A percentile compares a stretch with the other conserved stretches of the same genome.
Evolutionary conservation across 2,797 vertebrate genomes (phyloP).

Genomic region (Austrolebias charrua): DNA sequence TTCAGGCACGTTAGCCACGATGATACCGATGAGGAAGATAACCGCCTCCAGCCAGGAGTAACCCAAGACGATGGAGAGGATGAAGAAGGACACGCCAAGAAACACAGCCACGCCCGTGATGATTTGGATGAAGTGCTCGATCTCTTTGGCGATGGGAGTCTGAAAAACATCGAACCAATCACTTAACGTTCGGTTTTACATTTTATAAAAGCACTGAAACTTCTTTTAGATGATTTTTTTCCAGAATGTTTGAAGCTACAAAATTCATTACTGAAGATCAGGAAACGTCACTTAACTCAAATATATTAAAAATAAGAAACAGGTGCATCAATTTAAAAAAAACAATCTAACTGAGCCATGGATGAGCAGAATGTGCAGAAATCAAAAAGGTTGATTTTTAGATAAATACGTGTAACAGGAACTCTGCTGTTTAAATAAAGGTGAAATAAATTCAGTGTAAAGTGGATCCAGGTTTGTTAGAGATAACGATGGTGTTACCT

Average conservation of each 20-base stretch:
- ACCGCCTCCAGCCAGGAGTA: constrained; percentile 91
- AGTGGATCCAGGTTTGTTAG: too few species aligned
- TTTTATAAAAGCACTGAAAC: too few species aligned
- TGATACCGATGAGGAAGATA: constrained; percentile 93
- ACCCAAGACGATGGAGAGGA: constrained; percentile 88
- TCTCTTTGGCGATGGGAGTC: constrained; percentile 92
- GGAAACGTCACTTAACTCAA: not conserved
- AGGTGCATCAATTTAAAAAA: not conserved
- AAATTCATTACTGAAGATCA: too few species aligned
- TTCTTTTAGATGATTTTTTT: too few species aligned
- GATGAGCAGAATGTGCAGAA: not conserved
- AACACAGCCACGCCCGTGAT: constrained; percentile 94
- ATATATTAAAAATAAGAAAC: not conserved
- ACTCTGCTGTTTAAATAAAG: not conserved
- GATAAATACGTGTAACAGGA: not conserved
- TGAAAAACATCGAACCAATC: constrained; percentile 12
- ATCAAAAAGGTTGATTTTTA: not conserved
- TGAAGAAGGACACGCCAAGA: constrained; percentile 88
- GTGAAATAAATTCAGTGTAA: not conserved
- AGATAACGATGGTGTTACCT: constrained; percentile 57
- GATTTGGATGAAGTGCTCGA: constrained; percentile 93
- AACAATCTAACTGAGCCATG: not conserved
- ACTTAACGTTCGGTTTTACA: not conserved
- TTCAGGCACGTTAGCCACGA: constrained; percentile 92
- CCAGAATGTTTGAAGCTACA: too few species aligned